Conservation (phyloP, 23 tunicate genomes). For the Styela plicata region DNA sequence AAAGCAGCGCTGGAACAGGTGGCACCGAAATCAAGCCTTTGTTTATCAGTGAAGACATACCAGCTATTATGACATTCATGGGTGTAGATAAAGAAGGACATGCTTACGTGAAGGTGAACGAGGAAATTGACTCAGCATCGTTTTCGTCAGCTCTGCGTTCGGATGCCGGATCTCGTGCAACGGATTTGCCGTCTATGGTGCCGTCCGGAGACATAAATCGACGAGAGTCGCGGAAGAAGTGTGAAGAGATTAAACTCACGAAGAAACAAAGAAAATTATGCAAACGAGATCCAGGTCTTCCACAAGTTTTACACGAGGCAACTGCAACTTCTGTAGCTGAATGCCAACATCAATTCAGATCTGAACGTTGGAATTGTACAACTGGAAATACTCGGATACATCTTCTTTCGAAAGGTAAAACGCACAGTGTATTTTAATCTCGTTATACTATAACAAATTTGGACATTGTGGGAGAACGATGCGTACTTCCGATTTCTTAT, state of each 20-base stretch:
- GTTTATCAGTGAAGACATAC: slow-evolving; percentile 14
- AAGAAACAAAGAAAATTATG: slow-evolving; percentile 63
- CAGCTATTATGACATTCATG: slow-evolving; percentile 9
- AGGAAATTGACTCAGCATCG: not conserved
- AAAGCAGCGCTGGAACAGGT: not conserved
- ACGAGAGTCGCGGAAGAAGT: slow-evolving; percentile 48
- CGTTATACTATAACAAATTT: no score
- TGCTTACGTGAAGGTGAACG: slow-evolving; percentile 2
- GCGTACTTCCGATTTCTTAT: no score
- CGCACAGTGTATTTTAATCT: no score
- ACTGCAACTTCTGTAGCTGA: slow-evolving; percentile 78
- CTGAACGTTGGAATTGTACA: slow-evolving; percentile 85
- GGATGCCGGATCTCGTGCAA: slow-evolving; percentile 4
- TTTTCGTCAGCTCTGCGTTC: not conserved
- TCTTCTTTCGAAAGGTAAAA: slow-evolving; percentile 71
- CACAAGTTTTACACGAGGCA: slow-evolving; percentile 77
- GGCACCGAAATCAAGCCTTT: slow-evolving; percentile 3
- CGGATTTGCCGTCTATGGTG: slow-evolving; percentile 29
- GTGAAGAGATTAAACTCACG: slow-evolving; percentile 55
- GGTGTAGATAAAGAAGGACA: slow-evolving; percentile 4
- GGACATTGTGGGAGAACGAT: no score
- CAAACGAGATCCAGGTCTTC: slow-evolving; percentile 76
- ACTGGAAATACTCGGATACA: slow-evolving; percentile 68
- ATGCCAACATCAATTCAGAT: slow-evolving; percentile 79
- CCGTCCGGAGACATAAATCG: slow-evolving; percentile 54